phyloP scores from a whole-genome alignment of 2,797 vertebrate species.

The Acanthiza pusilla region DNA sequence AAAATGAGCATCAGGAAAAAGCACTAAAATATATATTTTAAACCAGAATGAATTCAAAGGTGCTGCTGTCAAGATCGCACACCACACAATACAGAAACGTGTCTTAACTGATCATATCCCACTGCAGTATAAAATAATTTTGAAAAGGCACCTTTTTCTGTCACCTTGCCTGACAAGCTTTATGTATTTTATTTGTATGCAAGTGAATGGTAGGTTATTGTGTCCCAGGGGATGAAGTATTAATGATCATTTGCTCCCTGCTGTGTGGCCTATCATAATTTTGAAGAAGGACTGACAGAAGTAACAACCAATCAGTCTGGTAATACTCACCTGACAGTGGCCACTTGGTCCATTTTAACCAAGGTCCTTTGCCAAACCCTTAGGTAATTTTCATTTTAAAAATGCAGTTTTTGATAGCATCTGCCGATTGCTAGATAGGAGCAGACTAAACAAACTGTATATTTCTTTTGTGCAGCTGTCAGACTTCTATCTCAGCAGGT shows the following conservation, averaged over 20 bases:
- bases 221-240: conserved; percentile 65
- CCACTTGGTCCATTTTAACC: conserved; percentile 52
- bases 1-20: neutral
- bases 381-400: conserved; percentile 65
- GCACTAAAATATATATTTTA: neutral
- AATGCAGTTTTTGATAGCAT: conserved; percentile 58
- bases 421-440: conserved; percentile 51
- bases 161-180: conserved; percentile 59
- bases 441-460: conserved; percentile 48
- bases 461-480: conserved; percentile 66
- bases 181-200: conserved; percentile 72
- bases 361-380: conserved; percentile 53
- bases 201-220: conserved; percentile 68
- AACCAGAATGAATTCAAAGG: neutral
- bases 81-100: neutral
- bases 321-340: conserved; percentile 52
- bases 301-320: conserved; percentile 65
- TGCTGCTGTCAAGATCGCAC: neutral
- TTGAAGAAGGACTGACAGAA: conserved; percentile 64
- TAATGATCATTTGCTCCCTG: conserved; percentile 74
- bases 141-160: conserved; percentile 53
- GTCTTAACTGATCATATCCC: neutral
- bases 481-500: conserved; percentile 70
- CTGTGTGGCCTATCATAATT: conserved; percentile 72
- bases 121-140: conserved; percentile 26